A percentile compares a stretch with the other conserved stretches of the same genome.
phyloP scores from a whole-genome alignment of 1,140 invertebrate species.

The Coelopa frigida region DNA sequence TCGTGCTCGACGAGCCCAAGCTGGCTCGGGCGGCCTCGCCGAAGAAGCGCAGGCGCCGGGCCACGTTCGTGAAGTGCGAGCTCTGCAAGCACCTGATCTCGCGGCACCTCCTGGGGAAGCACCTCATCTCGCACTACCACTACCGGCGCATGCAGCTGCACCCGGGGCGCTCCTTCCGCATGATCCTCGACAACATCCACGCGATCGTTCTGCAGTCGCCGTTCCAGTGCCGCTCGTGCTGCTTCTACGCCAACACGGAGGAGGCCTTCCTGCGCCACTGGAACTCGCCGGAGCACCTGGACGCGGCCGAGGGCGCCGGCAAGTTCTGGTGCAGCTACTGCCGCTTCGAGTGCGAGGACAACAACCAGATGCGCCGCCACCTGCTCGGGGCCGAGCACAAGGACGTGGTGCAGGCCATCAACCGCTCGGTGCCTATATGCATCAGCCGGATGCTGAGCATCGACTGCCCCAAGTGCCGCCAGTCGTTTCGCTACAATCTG shows the following conservation, averaged over 20 bases:
- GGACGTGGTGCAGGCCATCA: slow-evolving; percentile 64
- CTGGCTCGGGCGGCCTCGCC: background rate
- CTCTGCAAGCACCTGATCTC: slow-evolving; percentile 63
- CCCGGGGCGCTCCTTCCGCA: slow-evolving; percentile 38
- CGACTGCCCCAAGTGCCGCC: slow-evolving; percentile 54
- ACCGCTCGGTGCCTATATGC: slow-evolving; percentile 70
- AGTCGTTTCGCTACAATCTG: slow-evolving; percentile 61
- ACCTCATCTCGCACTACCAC: slow-evolving; percentile 76
- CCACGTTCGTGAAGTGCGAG: slow-evolving; percentile 55
- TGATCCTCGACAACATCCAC: slow-evolving; percentile 68
- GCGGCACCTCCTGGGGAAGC: slow-evolving; percentile 66
- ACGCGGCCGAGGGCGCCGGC: slow-evolving; percentile 42
- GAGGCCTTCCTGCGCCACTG: slow-evolving; percentile 68
- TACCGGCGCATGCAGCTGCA: slow-evolving; percentile 56
- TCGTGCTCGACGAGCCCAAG: background rate
- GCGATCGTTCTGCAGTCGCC: slow-evolving; percentile 70
- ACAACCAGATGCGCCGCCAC: slow-evolving; percentile 61
- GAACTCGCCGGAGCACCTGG: slow-evolving; percentile 57
- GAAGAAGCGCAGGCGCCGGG: slow-evolving; percentile 49
- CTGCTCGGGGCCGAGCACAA: slow-evolving; percentile 58
- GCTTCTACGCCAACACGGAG: slow-evolving; percentile 75
- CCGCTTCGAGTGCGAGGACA: slow-evolving; percentile 60
- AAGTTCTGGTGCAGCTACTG: slow-evolving; percentile 70
- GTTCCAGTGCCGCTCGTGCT: slow-evolving; percentile 75
- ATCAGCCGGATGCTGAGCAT: slow-evolving; percentile 61